Percentiles rank a stretch among this genome's conserved stretches.
Evolutionary conservation across 1,140 invertebrate genomes (phyloP).

Genomic region (Drusus annulatus): DNA sequence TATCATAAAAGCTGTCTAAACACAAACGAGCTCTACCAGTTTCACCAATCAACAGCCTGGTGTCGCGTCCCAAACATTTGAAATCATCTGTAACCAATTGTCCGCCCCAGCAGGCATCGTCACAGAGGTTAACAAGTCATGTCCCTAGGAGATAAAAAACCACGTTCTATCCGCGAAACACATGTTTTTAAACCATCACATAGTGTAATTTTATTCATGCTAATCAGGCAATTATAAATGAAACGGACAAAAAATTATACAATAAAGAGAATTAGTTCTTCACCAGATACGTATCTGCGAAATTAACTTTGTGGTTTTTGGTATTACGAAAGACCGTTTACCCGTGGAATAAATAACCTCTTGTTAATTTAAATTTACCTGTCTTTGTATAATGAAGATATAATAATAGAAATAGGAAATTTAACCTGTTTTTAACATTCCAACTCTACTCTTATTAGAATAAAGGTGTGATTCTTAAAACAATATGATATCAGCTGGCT

Average conservation of each 20-base stretch:
- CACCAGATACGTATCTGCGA: neutral
- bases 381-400: conserved; percentile 13
- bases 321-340: conserved; percentile 13
- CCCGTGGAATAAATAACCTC: conserved; percentile 11
- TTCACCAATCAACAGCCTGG: too few relatives aligned
- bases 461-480: neutral
- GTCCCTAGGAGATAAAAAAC: too few relatives aligned
- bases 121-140: too few relatives aligned
- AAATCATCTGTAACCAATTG: too few relatives aligned
- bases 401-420: conserved; percentile 3
- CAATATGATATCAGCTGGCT: too few relatives aligned
- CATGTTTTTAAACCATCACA: too few relatives aligned
- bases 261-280: neutral
- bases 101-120: too few relatives aligned
- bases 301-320: neutral
- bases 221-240: neutral
- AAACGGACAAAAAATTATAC: too few relatives aligned
- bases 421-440: conserved; percentile 2
- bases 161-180: too few relatives aligned
- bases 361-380: conserved; percentile 6
- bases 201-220: neutral
- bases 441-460: neutral
- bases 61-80: too few relatives aligned
- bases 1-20: too few relatives aligned
- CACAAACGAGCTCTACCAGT: too few relatives aligned